These are phyloP conservation scores for Yponomeuta sedellus DNA, from an alignment of 2,888 invertebrate species.

Conservation along the genomic window DNA sequence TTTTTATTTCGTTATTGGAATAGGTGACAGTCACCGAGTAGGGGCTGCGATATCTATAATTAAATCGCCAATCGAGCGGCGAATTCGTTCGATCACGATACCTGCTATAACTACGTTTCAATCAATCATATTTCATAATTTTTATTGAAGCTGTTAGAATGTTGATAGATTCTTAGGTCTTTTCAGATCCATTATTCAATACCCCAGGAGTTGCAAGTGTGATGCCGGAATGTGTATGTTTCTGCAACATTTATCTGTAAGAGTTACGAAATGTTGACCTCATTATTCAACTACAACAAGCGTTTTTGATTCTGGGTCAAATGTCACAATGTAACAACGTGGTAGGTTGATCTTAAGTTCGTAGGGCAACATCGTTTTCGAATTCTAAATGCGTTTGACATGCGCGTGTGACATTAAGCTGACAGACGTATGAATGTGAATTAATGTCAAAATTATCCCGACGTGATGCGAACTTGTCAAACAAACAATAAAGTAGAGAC, in stretches of 20 bases:
- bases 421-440: slow-evolving; percentile 45
- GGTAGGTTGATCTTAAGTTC: too few species aligned
- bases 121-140: slow-evolving; percentile 4
- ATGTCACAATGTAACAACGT: too few species aligned
- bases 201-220: neutral
- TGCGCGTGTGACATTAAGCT: slow-evolving; percentile 40
- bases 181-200: neutral
- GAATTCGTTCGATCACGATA: slow-evolving; percentile 8
- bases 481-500: slow-evolving; percentile 45
- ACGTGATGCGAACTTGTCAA: slow-evolving; percentile 41
- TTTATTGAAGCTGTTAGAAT: neutral
- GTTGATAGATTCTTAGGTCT: neutral
- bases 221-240: neutral
- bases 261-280: too few species aligned
- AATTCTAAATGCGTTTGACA: slow-evolving; percentile 22
- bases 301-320: too few species aligned
- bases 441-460: slow-evolving; percentile 38
- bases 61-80: slow-evolving; percentile 4
- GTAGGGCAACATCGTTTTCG: neutral
- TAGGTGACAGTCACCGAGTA: neutral
- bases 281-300: too few species aligned
- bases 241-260: neutral
- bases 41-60: slow-evolving; percentile 3
- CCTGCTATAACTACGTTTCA: neutral
- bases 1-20: neutral